Percentiles rank a stretch among this genome's conserved stretches.
Conservation (phyloP, 2,797 vertebrate species). For the Fundulus diaphanus region DNA sequence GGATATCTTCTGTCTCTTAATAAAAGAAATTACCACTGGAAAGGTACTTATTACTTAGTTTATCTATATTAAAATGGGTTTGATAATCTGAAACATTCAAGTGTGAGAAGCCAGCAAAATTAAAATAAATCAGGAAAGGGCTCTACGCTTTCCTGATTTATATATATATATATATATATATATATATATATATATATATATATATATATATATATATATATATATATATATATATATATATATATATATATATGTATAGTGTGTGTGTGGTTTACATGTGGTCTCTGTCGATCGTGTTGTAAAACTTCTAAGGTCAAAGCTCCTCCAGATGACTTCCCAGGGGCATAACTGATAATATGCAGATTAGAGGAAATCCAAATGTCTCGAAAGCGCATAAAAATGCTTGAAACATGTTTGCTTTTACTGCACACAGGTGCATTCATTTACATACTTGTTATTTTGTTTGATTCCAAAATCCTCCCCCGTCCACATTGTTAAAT, state of each 20-base stretch:
- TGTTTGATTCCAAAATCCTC: constrained; percentile 66
- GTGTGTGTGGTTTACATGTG: not conserved
- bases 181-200: too few species aligned
- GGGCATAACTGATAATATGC: constrained; percentile 18
- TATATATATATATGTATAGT: too few species aligned
- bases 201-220: too few species aligned
- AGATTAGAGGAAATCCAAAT: constrained; percentile 55
- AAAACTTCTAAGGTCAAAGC: constrained; percentile 2
- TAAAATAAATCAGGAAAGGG: too few species aligned
- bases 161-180: too few species aligned
- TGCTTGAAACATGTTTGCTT: constrained; percentile 56
- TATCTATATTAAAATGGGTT: not conserved
- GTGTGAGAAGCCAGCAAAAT: too few species aligned
- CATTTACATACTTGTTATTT: constrained; percentile 78
- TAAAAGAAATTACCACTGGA: not conserved
- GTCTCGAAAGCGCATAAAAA: constrained; percentile 67
- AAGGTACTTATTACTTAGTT: not conserved
- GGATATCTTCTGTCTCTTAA: not conserved
- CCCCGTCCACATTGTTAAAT: constrained; percentile 56
- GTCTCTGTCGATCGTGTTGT: not conserved
- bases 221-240: too few species aligned
- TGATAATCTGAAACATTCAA: not conserved
- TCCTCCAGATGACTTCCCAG: constrained; percentile 52
- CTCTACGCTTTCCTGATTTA: too few species aligned
- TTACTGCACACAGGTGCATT: constrained; percentile 80